A percentile compares a stretch with the other conserved stretches of the same genome.
phyloP scores from a whole-genome alignment of 2,113 vertebrate genomes.

The Cynocephalus volans region DNA sequence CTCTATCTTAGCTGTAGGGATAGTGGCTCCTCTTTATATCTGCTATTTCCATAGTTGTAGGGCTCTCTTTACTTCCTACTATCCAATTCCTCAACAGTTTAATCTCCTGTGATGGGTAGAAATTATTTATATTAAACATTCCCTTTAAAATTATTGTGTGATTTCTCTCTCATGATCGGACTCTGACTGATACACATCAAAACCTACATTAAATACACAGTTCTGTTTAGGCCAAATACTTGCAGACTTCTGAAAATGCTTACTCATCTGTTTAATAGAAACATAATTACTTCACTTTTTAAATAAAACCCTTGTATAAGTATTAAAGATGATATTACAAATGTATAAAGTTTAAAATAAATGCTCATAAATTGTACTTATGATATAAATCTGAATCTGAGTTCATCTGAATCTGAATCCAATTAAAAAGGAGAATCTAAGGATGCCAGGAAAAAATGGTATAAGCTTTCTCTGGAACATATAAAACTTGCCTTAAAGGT shows the following conservation, averaged over 20 bases:
- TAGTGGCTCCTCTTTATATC: background rate
- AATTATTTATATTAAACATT: background rate
- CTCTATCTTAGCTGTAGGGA: accelerated
- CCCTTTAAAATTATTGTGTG: background rate
- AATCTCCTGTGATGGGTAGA: background rate
- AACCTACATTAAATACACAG: background rate
- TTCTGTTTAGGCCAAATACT: background rate
- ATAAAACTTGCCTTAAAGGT: background rate
- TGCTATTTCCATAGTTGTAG: background rate
- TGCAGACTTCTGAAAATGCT: background rate
- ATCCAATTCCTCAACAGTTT: background rate
- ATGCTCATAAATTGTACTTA: background rate
- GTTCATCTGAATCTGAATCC: background rate
- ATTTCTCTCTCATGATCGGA: background rate
- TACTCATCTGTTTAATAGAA: background rate
- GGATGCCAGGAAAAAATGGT: no score
- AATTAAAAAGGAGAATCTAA: background rate
- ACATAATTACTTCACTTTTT: background rate
- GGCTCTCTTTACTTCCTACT: background rate
- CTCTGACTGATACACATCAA: background rate
- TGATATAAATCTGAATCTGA: background rate
- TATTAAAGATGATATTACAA: background rate
- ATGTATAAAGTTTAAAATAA: background rate
- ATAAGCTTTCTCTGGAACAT: background rate
- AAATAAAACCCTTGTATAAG: background rate